Conservation (phyloP, 2,888 invertebrate species). For the Troglohyphantes excavatus region DNA sequence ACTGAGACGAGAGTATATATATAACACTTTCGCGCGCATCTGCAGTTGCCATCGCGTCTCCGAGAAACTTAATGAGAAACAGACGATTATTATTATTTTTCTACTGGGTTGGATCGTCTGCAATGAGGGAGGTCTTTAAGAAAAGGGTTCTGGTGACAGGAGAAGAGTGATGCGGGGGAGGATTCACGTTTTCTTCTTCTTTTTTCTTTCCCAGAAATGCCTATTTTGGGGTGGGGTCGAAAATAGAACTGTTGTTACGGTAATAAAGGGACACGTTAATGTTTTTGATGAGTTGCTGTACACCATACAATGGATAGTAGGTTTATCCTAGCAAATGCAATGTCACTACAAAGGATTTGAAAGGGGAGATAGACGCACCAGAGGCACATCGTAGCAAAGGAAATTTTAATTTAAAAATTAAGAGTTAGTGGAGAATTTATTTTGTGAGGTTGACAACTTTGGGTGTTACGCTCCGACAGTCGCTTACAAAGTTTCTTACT, state of each 20-base stretch:
- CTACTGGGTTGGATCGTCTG: neutral
- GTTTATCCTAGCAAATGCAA: too few relatives aligned
- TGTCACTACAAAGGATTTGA: too few relatives aligned
- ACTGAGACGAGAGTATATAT: constrained; percentile 3
- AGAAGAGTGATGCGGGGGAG: constrained; percentile 41
- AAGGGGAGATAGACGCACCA: too few relatives aligned
- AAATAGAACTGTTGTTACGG: constrained; percentile 11
- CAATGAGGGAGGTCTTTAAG: constrained; percentile 32
- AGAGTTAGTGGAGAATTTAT: too few relatives aligned
- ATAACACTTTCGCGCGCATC: constrained; percentile 18
- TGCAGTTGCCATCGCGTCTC: neutral
- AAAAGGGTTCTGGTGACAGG: constrained; percentile 57
- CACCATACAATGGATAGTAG: neutral
- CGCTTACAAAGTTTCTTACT: too few relatives aligned
- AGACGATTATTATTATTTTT: constrained; percentile 23
- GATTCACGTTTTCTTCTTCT: constrained; percentile 20
- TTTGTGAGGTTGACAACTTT: too few relatives aligned
- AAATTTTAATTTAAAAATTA: too few relatives aligned
- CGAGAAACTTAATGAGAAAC: constrained; percentile 44
- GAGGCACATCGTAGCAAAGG: too few relatives aligned
- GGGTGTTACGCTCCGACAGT: too few relatives aligned
- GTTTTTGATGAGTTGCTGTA: neutral
- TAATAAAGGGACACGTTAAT: neutral
- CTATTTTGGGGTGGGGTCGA: neutral
- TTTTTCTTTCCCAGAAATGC: neutral